These are phyloP conservation scores for Ptilonorhynchus violaceus DNA, from an alignment of 2,113 vertebrate species.

Conservation along the genomic window DNA sequence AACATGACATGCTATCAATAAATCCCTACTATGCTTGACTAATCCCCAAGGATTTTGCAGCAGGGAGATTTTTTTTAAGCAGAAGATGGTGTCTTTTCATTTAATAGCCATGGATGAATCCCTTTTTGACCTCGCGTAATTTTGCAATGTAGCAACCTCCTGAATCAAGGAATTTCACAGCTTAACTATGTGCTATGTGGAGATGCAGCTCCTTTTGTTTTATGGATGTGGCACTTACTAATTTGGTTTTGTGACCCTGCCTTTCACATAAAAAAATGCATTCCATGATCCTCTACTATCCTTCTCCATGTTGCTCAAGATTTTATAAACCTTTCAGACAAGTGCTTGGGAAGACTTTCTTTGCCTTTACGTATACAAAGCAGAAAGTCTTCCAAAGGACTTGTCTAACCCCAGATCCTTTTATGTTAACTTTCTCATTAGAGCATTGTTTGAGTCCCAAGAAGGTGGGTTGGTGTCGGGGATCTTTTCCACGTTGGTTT, in stretches of 20 bases:
- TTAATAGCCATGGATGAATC: not conserved
- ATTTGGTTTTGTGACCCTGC: not conserved
- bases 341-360: not conserved
- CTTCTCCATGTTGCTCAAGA: not conserved
- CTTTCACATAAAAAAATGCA: not conserved
- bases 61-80: not conserved
- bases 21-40: not conserved
- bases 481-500: constrained; percentile 89
- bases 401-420: not conserved
- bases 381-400: not conserved
- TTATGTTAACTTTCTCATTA: constrained; percentile 32
- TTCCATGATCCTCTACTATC: not conserved
- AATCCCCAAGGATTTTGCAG: not conserved
- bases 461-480: constrained; percentile 89
- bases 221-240: not conserved
- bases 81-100: not conserved
- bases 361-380: not conserved
- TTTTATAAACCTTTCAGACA: not conserved
- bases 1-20: not conserved
- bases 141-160: not conserved
- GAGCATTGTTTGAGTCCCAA: constrained; percentile 87
- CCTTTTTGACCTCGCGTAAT: not conserved
- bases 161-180: not conserved
- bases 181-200: not conserved
- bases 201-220: not conserved